Conservation (phyloP, 2,113 vertebrate species). For the Nymphicus hollandicus region DNA sequence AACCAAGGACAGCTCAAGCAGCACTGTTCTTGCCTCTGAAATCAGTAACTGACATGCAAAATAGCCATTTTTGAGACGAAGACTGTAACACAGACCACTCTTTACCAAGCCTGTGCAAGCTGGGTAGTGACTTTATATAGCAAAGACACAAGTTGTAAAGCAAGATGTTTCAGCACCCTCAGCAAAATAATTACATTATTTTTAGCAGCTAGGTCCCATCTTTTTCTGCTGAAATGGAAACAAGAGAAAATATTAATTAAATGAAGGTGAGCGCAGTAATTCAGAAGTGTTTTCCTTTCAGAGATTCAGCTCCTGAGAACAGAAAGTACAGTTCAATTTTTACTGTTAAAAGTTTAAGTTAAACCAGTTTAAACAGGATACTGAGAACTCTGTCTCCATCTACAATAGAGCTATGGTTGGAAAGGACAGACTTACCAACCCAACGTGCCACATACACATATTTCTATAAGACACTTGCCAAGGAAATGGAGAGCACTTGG, state of each 20-base stretch:
- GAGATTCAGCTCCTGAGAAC: background rate
- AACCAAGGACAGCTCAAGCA: background rate
- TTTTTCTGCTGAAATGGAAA: background rate
- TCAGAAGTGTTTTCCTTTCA: background rate
- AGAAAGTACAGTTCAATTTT: background rate
- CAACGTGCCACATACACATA: background rate
- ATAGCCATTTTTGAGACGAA: background rate
- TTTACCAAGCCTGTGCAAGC: background rate
- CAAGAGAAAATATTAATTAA: background rate
- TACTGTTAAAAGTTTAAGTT: background rate
- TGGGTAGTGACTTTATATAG: background rate
- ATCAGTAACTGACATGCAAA: background rate
- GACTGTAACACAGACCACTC: background rate
- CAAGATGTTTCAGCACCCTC: background rate
- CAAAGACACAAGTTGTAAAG: background rate
- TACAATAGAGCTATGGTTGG: background rate
- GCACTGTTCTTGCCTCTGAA: background rate
- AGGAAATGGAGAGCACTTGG: background rate
- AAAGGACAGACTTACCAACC: background rate
- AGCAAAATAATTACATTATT: background rate
- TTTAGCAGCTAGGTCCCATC: background rate
- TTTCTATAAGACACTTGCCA: background rate
- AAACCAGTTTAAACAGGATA: background rate
- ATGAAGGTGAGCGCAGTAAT: background rate
- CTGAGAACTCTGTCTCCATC: background rate